Evolutionary conservation across 2,113 vertebrate species (phyloP).

Genomic region (Calidris pygmaea): DNA sequence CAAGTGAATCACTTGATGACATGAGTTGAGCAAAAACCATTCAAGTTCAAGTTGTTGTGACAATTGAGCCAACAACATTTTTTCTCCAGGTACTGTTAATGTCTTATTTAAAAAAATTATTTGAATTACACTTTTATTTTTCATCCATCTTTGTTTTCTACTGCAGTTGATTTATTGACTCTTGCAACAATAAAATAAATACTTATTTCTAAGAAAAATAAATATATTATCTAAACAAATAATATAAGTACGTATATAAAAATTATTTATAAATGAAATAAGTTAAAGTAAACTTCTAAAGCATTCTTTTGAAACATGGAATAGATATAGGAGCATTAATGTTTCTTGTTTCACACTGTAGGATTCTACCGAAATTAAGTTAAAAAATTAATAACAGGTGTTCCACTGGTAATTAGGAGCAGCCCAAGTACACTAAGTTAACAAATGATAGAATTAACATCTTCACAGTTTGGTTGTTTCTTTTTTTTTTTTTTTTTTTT

Average conservation of each 20-base stretch:
- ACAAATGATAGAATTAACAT: neutral
- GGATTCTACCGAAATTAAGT: neutral
- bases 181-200: neutral
- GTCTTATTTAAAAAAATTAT: neutral
- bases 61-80: conserved; percentile 2
- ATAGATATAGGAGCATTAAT: neutral
- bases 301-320: neutral
- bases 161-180: neutral
- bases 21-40: neutral
- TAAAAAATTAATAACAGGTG: neutral
- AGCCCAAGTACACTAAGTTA: neutral
- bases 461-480: neutral
- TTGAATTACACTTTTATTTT: neutral
- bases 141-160: neutral
- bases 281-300: neutral
- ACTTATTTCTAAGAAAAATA: neutral
- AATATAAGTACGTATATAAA: neutral
- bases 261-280: neutral
- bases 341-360: neutral
- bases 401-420: neutral
- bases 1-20: neutral
- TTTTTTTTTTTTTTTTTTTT: neutral
- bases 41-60: conserved; percentile 28
- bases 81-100: neutral
- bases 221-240: neutral